phyloP scores from a whole-genome alignment of 1,140 invertebrate genomes.

The Habropoda laboriosa region DNA sequence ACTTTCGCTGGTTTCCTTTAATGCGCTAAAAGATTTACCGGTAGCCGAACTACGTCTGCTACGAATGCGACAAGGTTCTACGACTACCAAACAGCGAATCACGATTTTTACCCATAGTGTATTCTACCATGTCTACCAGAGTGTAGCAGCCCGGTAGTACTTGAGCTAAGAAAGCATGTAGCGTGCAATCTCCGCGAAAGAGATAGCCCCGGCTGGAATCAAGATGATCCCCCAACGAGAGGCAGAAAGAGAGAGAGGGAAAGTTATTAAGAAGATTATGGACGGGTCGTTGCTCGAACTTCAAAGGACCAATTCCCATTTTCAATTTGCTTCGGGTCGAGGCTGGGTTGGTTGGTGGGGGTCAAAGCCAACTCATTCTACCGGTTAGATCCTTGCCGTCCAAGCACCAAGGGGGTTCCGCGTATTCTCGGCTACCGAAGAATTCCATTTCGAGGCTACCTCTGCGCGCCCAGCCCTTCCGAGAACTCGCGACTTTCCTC shows the following conservation, averaged over 20 bases:
- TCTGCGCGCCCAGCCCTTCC: not conserved
- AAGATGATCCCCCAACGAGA: slow-evolving; percentile 1
- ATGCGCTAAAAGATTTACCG: too few species aligned
- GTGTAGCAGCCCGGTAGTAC: not conserved
- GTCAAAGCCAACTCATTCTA: slow-evolving; percentile 63
- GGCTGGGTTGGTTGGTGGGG: slow-evolving; percentile 18
- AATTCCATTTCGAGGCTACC: slow-evolving; percentile 55
- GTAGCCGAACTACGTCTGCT: too few species aligned
- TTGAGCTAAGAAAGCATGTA: not conserved
- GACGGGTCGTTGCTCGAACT: slow-evolving; percentile 72
- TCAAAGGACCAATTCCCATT: slow-evolving; percentile 80
- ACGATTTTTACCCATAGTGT: not conserved
- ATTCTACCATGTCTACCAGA: not conserved
- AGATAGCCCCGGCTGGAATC: slow-evolving; percentile 39
- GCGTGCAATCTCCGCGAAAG: slow-evolving; percentile 18
- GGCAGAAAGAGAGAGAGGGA: slow-evolving; percentile 52
- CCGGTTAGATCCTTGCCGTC: slow-evolving; percentile 56
- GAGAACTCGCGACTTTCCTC: slow-evolving; percentile 24
- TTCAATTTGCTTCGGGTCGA: slow-evolving; percentile 73
- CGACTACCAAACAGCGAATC: too few species aligned
- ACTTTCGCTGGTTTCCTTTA: too few species aligned
- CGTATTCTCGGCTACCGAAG: slow-evolving; percentile 65
- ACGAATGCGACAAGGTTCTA: too few species aligned
- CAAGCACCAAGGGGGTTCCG: slow-evolving; percentile 52
- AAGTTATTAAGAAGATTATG: slow-evolving; percentile 78